Conservation (phyloP, 2,888 invertebrate genomes). For the Microctonus brassicae region DNA sequence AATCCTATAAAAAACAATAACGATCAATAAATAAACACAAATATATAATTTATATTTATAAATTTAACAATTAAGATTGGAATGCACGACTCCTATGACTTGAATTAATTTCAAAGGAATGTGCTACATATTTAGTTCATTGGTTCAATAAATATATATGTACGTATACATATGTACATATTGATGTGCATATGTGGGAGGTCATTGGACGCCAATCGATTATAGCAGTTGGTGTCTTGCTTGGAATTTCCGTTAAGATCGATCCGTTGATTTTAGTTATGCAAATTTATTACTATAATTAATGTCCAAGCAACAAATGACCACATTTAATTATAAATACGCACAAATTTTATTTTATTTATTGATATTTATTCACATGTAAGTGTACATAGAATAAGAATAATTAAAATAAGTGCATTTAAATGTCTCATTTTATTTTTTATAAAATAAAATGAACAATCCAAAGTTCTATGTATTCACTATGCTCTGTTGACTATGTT, state of each 20-base stretch:
- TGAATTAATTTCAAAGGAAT: background rate
- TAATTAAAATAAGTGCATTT: background rate
- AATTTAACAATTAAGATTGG: background rate
- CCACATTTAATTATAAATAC: background rate
- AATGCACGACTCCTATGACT: background rate
- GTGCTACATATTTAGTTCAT: background rate
- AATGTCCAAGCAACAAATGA: background rate
- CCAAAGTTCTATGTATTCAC: slow-evolving; percentile 20
- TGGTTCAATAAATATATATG: no score
- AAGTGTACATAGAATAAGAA: no score
- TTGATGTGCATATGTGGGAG: slow-evolving; percentile 13
- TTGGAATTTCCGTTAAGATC: slow-evolving; percentile 34
- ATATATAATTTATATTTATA: no score
- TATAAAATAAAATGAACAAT: background rate
- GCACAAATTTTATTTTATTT: background rate
- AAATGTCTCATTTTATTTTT: background rate
- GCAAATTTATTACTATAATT: background rate
- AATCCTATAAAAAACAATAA: no score
- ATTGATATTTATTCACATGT: background rate
- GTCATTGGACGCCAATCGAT: slow-evolving; percentile 37
- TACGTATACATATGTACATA: background rate
- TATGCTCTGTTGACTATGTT: slow-evolving; percentile 30
- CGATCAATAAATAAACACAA: no score
- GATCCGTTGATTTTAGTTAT: slow-evolving; percentile 7
- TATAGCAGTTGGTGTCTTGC: slow-evolving; percentile 29